phyloP scores from a whole-genome alignment of 2,113 vertebrate species.

The Scopus umbretta region DNA sequence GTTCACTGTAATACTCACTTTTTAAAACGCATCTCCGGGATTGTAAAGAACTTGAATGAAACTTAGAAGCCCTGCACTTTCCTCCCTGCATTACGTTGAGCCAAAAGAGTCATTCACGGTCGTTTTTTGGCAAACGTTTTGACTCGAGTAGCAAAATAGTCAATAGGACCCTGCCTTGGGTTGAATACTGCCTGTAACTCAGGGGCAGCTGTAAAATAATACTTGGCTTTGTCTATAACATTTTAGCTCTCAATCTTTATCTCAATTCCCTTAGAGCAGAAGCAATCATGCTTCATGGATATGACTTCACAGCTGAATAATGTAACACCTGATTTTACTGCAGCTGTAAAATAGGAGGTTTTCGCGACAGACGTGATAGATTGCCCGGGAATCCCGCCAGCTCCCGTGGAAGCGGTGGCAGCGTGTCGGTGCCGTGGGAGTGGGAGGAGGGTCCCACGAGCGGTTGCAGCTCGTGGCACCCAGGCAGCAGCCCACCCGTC shows the following conservation, averaged over 20 bases:
- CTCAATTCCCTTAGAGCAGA: not conserved
- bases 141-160: no score
- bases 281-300: fast-evolving
- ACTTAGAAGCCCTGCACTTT: not conserved
- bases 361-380: fast-evolving
- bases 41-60: not conserved
- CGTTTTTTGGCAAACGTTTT: fast-evolving
- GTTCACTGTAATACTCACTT: fast-evolving
- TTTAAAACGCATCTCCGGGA: not conserved
- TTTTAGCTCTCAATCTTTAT: no score
- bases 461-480: not conserved
- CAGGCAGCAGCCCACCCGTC: not conserved
- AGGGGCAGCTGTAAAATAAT: not conserved
- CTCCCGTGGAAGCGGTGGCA: fast-evolving
- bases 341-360: not conserved
- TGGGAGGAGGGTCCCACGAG: not conserved
- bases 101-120: not conserved
- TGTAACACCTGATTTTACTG: not conserved
- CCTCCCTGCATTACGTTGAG: fast-evolving
- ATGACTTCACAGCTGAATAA: not conserved
- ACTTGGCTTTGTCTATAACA: not conserved
- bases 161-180: not conserved
- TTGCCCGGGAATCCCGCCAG: fast-evolving
- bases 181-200: not conserved
- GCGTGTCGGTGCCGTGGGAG: not conserved